Evolutionary conservation across 1,140 invertebrate genomes (phyloP), one percentile per base, ranked within the genome.

Genomic region (Microplitis mediator): DNA sequence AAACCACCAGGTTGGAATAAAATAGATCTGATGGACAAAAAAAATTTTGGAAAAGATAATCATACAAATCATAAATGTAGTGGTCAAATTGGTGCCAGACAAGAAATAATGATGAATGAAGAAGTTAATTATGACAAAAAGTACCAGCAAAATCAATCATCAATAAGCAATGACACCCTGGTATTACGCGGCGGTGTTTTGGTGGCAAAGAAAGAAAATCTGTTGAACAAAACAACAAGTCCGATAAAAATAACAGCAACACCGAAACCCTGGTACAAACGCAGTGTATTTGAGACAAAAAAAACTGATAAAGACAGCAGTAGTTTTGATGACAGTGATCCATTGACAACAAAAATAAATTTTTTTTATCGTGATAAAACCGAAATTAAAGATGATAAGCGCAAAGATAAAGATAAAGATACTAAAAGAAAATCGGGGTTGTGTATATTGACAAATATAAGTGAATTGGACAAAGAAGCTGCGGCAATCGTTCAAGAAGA

Each of bases 401-500:
- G 79, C 52, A 82, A 79, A 45, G 84, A 23, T 23, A 23, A 23
- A 2, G 23, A 23, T 23, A 23, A 23, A 23, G 23, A 87, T 0
- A 77, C 77, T 8, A 91, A 91, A 78, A 82, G 91, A 32, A 89
- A 86, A 66, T 91, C 90, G 0, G 89, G 90, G 8, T 80, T 92
- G 6, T 92, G 90, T 31, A 88, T 93, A 69, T 82, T 95, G n/a
- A 91, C 92, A 0, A 95, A 93, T 79, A 94, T 95, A 73, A 94
- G 93, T 79, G 93, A 94, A 79, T 84, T 95, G 31, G 93, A 95
- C 81, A 89, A 91, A 78, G 92, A 95, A 85, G 93, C 93, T 1
- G 89, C 90, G 0, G 91, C 92, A 80, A 93, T 95, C 71, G 90
- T 95, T 35, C 89, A 91, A 69, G 87, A 89, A 76, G 88, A 90